These are phyloP conservation scores for Hyperoplus immaculatus DNA, from an alignment of 2,797 vertebrate genomes.

Conservation along the genomic window DNA sequence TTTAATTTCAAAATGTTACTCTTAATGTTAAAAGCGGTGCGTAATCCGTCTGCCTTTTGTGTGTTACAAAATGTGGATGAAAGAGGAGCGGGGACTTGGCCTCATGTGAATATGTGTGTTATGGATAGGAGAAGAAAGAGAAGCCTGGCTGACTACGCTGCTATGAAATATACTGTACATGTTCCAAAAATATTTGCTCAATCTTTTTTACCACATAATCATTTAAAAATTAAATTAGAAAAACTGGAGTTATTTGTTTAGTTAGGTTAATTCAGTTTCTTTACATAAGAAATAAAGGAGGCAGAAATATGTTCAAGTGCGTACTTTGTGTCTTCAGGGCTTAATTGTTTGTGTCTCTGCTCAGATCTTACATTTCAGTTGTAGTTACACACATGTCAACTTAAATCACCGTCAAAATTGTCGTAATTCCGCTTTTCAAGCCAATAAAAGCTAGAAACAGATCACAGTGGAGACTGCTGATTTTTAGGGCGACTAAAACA, in stretches of 20 bases:
- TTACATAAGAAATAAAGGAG: background rate
- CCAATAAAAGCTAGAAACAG: conserved; percentile 13
- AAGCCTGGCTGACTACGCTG: background rate
- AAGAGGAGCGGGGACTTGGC: background rate
- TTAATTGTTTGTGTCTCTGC: background rate
- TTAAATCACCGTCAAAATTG: conserved; percentile 22
- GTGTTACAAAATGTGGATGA: background rate
- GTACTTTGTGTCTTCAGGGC: background rate
- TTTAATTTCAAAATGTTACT: background rate
- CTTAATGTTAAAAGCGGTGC: background rate
- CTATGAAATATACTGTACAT: background rate
- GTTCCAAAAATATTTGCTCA: background rate
- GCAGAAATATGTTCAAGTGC: background rate
- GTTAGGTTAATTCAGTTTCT: background rate
- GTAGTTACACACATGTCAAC: conserved; percentile 5
- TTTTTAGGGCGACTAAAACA: no score
- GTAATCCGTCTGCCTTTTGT: background rate
- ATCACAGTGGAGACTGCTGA: conserved; percentile 5
- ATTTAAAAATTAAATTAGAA: no score
- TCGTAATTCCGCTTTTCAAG: background rate
- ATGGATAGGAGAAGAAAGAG: background rate
- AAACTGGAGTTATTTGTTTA: background rate
- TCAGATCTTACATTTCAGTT: background rate
- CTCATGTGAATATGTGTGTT: background rate
- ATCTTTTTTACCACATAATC: background rate